These are phyloP conservation scores for Chymomyza caudatula DNA, from an alignment of 2,888 invertebrate species.

Conservation along the genomic window DNA sequence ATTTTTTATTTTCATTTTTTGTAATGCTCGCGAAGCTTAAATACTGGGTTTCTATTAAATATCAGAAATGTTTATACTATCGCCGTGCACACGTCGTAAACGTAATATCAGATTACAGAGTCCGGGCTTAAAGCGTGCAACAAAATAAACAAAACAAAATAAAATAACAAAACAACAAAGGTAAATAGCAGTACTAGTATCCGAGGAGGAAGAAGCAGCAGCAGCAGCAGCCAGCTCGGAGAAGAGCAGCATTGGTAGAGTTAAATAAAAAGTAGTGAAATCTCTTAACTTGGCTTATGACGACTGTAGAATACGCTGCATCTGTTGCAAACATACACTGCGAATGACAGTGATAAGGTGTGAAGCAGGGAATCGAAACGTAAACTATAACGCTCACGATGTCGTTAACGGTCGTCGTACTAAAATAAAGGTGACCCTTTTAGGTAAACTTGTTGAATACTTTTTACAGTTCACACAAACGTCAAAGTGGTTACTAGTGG, in stretches of 20 bases:
- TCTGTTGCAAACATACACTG: no score
- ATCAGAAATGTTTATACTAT: constrained; percentile 31
- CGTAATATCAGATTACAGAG: constrained; percentile 67
- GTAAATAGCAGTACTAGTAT: constrained; percentile 41
- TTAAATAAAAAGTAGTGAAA: neutral
- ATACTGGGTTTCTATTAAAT: constrained; percentile 66
- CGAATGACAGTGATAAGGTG: no score
- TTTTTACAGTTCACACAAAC: no score
- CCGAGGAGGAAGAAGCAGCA: constrained; percentile 27
- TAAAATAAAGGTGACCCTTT: no score
- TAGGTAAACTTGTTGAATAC: no score
- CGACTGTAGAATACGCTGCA: neutral
- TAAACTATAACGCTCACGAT: no score
- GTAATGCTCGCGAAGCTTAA: constrained; percentile 51
- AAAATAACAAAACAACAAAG: constrained; percentile 33
- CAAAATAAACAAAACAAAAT: constrained; percentile 26
- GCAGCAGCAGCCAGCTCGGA: neutral
- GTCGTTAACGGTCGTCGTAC: no score
- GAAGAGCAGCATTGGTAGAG: neutral
- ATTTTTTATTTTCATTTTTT: constrained; percentile 13
- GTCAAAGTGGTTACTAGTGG: no score
- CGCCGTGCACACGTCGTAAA: constrained; percentile 57
- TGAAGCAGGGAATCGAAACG: no score
- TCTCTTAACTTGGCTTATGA: neutral
- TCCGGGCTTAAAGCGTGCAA: constrained; percentile 56